phyloP scores from a whole-genome alignment of 1,140 invertebrate genomes.

The Pogonomyrmex californicus region DNA sequence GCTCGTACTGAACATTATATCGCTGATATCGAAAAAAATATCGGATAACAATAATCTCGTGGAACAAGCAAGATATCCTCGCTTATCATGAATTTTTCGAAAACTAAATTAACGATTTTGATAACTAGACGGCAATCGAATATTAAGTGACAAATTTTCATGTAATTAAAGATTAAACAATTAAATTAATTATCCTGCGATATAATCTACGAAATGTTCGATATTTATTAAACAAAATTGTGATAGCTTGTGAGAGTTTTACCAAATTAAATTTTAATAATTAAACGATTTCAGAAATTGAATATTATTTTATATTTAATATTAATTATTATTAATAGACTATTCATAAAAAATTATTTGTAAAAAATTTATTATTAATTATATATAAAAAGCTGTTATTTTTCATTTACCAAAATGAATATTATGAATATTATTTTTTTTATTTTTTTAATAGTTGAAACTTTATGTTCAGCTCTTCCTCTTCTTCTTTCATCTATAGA shows the following conservation, averaged over 20 bases:
- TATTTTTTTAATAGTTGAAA: neutral
- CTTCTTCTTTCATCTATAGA: neutral
- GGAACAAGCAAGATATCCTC: neutral
- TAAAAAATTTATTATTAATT: too few species aligned
- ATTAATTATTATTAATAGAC: too few species aligned
- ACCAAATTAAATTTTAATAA: neutral
- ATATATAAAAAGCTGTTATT: neutral
- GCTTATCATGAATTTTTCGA: neutral
- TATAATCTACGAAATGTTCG: neutral
- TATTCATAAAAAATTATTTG: too few species aligned
- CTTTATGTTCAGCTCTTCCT: neutral
- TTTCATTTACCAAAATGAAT: neutral
- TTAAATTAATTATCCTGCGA: too few species aligned
- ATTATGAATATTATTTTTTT: too few species aligned
- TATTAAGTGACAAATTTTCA: too few species aligned
- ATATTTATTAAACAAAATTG: neutral
- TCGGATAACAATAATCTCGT: neutral
- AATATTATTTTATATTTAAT: neutral
- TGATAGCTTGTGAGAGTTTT: too few species aligned
- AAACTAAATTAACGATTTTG: too few species aligned
- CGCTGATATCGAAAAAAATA: neutral
- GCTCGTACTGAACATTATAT: neutral
- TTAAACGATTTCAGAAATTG: neutral
- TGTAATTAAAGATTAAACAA: too few species aligned
- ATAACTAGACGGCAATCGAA: too few species aligned